Base-by-base conservation (phyloP, 2,113 vertebrate genomes). In the Sinocyclocheilus maitianheensis region DNA sequence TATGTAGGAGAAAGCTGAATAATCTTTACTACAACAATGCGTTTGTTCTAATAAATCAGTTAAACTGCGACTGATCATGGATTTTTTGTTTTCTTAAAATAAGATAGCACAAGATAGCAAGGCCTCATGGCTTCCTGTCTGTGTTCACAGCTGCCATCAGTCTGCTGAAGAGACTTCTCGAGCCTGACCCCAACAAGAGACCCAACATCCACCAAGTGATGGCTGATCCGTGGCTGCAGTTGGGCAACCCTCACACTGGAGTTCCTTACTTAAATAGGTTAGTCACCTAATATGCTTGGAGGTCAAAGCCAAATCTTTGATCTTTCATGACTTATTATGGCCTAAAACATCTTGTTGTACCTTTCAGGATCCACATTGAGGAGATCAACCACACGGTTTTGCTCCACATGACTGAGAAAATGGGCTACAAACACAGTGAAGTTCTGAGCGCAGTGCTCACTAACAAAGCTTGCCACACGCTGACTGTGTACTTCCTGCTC, bases 181-280 rank as follows among this genome's bases (percentile, higher is more conserved):
- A 99, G 87, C 98, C 98, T 1, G 97, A 99, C 89, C 98, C 98
- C 1, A 93, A 94, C 75, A 97, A 98, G 92, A 96, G 98, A 85
- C 98, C 98, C 7, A 98, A 97, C 79, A 98, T 99, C 84, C 97
- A 99, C 46, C 97, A 99, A 89, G 98, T 97, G 3, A 96, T 99
- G 96, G 95, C 96, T 0, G 97, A 99, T 69, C 96, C 97, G 2
- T 99, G 98, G 98, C 95, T 99, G 10, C 97, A 97, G 89, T 93
- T 96, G 3, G 97, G 97, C 5, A 97, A 96, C 89, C 94, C 95
- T 72, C 95, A 96, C 9, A 97, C 96, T 12, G 96, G 94, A 0
- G 92, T 96, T 58, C 96, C 97, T 5, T 98, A 97, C 76, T 96
- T 97, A 75, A 98, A 99, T 95, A 97, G 97, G 98, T 99, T 85